Evolutionary conservation across 2,888 invertebrate genomes (phyloP).

Genomic region (Dendrolimus pini): DNA sequence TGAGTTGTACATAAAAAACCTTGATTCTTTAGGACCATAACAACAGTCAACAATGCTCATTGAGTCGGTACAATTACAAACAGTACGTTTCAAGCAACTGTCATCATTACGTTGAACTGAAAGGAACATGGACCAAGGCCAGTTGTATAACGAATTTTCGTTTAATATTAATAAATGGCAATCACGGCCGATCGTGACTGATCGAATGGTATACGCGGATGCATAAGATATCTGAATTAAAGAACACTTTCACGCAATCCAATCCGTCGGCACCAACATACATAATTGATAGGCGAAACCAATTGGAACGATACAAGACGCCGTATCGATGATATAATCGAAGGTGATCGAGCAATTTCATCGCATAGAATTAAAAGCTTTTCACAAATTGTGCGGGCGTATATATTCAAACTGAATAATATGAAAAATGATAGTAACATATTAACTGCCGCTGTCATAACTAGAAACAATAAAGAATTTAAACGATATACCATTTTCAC

Average conservation of each 20-base stretch:
- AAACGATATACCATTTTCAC: slow-evolving; percentile 4
- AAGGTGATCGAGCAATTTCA: slow-evolving; percentile 27
- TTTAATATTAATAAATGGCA: slow-evolving; percentile 71
- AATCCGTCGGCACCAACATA: slow-evolving; percentile 12
- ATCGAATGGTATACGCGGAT: slow-evolving; percentile 54
- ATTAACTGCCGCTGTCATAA: not conserved
- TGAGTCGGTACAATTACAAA: slow-evolving; percentile 51
- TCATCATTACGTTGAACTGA: slow-evolving; percentile 73
- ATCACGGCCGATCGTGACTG: slow-evolving; percentile 63
- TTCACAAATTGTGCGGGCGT: slow-evolving; percentile 3
- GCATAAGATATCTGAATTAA: slow-evolving; percentile 39
- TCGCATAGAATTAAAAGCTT: slow-evolving; percentile 23
- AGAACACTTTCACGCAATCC: slow-evolving; percentile 53
- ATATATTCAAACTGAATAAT: not conserved
- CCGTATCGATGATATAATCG: slow-evolving; percentile 46
- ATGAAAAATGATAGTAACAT: not conserved
- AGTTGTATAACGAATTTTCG: slow-evolving; percentile 73
- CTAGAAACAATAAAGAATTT: not conserved
- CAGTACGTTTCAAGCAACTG: slow-evolving; percentile 65
- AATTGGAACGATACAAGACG: slow-evolving; percentile 41
- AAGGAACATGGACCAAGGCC: slow-evolving; percentile 69
- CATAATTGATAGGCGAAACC: slow-evolving; percentile 40
- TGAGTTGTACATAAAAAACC: not conserved
- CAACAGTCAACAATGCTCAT: slow-evolving; percentile 38
- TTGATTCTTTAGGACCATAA: slow-evolving; percentile 18